These are phyloP conservation scores for Neodon shergylaensis DNA, from an alignment of 2,113 vertebrate species.

Conservation along the genomic window DNA sequence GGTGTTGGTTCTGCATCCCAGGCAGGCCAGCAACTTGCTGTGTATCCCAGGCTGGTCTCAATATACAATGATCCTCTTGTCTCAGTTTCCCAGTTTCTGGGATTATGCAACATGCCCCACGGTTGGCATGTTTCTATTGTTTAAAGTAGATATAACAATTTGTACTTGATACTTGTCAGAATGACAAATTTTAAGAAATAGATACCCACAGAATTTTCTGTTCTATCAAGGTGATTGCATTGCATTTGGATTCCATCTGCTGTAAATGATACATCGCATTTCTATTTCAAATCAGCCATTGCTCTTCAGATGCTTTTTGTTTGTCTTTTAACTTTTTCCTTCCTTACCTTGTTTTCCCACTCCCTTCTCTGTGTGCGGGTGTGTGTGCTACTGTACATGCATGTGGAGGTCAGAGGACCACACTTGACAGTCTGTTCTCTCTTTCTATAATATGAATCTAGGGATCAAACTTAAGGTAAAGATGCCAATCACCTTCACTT, in stretches of 20 bases:
- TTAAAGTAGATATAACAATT: not conserved
- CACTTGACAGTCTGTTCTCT: not conserved
- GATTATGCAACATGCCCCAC: not conserved
- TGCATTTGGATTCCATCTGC: not conserved
- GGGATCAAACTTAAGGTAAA: not conserved
- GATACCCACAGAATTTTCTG: not conserved
- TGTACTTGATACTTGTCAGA: not conserved
- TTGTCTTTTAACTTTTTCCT: not conserved
- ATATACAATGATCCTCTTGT: not conserved
- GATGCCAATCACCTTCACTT: not conserved
- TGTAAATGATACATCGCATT: not conserved
- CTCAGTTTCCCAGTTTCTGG: not conserved
- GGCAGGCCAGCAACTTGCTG: not conserved
- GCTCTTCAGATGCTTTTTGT: not conserved
- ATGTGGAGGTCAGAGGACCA: not conserved
- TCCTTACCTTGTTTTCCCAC: no score
- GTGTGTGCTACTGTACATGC: not conserved
- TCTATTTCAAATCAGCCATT: conserved; percentile 30
- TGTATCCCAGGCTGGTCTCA: not conserved
- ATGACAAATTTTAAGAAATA: conserved; percentile 40
- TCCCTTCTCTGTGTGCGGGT: not conserved
- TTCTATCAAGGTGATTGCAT: conserved; percentile 16
- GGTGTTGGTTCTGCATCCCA: not conserved
- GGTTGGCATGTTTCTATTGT: not conserved
- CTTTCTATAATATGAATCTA: not conserved